phyloP scores from a whole-genome alignment of 1,140 invertebrate species.

The Papilio dardanus region DNA sequence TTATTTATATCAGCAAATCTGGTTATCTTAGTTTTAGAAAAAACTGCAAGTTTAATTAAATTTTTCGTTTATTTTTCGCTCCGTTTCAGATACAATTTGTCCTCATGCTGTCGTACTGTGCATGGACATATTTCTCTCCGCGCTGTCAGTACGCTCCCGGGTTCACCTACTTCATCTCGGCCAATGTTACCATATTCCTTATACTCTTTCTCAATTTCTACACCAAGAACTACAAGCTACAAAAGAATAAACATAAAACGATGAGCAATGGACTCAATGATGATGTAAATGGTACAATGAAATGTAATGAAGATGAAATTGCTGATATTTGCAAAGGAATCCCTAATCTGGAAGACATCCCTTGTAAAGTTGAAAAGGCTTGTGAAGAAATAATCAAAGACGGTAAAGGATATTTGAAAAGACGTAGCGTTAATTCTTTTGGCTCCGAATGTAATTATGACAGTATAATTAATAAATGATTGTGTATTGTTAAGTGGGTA shows the following conservation, averaged over 20 bases:
- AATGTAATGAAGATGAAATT: slow-evolving; percentile 51
- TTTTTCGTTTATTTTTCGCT: slow-evolving; percentile 31
- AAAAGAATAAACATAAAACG: slow-evolving; percentile 55
- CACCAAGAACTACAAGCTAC: slow-evolving; percentile 88
- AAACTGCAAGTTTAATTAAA: no score
- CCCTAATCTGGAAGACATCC: slow-evolving; percentile 54
- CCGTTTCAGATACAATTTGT: slow-evolving; percentile 88
- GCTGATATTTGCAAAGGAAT: slow-evolving; percentile 49
- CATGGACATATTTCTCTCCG: slow-evolving; percentile 86
- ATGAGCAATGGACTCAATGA: slow-evolving; percentile 83
- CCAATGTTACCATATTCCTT: slow-evolving; percentile 90
- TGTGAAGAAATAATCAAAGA: slow-evolving; percentile 66
- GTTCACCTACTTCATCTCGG: slow-evolving; percentile 85
- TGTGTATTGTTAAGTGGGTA: slow-evolving; percentile 47
- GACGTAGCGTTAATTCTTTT: slow-evolving; percentile 61
- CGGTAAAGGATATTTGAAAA: slow-evolving; percentile 62
- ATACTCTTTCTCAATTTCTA: slow-evolving; percentile 95
- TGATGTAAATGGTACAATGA: slow-evolving; percentile 48
- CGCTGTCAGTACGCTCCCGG: slow-evolving; percentile 90
- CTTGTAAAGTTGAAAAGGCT: slow-evolving; percentile 60
- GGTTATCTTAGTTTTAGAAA: no score
- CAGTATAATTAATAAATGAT: slow-evolving; percentile 75
- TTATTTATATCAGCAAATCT: no score
- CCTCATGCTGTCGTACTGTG: slow-evolving; percentile 87
- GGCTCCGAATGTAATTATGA: slow-evolving; percentile 63